A percentile compares a stretch with the other conserved stretches of the same genome.
Conservation (phyloP, 2,113 vertebrate genomes). For the Corydoras maculifer region DNA sequence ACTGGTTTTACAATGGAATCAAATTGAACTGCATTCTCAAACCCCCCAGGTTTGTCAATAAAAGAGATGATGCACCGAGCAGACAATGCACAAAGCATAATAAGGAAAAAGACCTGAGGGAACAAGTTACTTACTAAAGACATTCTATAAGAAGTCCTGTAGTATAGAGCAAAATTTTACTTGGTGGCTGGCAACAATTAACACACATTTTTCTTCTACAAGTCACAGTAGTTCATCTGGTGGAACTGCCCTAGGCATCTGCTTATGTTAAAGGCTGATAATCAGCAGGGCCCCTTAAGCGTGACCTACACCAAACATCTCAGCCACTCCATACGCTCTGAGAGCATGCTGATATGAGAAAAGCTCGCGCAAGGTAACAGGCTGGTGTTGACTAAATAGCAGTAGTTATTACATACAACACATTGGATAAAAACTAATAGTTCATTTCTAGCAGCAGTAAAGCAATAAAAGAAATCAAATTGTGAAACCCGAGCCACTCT, state of each 20-base stretch:
- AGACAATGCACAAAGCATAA: neutral
- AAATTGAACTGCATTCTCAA: neutral
- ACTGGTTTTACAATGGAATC: neutral
- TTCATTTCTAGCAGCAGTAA: no score
- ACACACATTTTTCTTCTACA: no score
- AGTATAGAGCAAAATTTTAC: no score
- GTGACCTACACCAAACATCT: slow-evolving; percentile 29
- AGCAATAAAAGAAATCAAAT: no score
- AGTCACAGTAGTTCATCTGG: neutral
- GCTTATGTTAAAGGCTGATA: slow-evolving; percentile 58
- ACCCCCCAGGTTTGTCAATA: neutral
- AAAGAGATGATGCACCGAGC: neutral
- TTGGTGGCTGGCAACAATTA: no score
- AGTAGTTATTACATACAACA: neutral
- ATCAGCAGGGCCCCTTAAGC: slow-evolving; percentile 47
- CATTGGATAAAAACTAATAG: no score
- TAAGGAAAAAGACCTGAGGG: no score
- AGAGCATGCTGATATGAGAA: slow-evolving; percentile 41
- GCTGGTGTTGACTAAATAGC: no score
- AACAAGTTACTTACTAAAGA: no score
- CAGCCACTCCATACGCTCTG: slow-evolving; percentile 11
- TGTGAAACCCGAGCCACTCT: no score
- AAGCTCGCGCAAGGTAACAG: neutral
- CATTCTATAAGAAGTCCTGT: no score
- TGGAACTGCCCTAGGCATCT: slow-evolving; percentile 49